Percentiles rank a stretch among this genome's conserved stretches.
Evolutionary conservation across 2,797 vertebrate genomes (phyloP).

Genomic region (Alauda arvensis): DNA sequence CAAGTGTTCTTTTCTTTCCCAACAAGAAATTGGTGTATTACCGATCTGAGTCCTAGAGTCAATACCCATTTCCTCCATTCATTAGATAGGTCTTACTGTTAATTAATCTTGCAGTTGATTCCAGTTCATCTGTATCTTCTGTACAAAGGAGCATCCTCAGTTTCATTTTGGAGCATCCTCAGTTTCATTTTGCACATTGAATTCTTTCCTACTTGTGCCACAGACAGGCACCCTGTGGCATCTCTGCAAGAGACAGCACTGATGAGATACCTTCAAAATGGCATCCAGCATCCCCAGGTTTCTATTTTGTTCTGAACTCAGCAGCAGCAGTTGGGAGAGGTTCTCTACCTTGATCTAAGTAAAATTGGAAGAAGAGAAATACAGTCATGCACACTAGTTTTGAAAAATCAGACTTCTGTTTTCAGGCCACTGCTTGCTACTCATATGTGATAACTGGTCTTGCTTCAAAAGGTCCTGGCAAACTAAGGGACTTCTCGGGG

Average conservation of each 20-base stretch:
- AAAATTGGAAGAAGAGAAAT: neutral
- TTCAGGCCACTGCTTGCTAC: neutral
- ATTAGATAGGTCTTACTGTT: neutral
- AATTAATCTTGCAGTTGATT: neutral
- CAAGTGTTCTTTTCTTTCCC: neutral
- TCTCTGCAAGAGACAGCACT: neutral
- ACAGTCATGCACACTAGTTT: fast-evolving
- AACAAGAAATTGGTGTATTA: neutral
- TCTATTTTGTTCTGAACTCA: neutral
- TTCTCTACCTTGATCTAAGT: neutral
- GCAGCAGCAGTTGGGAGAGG: neutral
- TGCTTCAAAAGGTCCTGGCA: neutral
- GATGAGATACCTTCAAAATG: neutral
- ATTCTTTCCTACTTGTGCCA: neutral
- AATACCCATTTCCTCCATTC: neutral
- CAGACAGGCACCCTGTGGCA: neutral
- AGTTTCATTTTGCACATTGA: neutral
- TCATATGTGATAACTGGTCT: neutral
- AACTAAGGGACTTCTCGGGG: neutral
- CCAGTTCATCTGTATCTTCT: neutral
- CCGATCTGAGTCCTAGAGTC: neutral
- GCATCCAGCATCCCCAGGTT: neutral
- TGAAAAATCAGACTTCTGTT: neutral
- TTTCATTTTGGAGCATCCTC: neutral
- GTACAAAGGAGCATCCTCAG: neutral